Evolutionary conservation across 2,113 vertebrate genomes (phyloP).

Genomic region (Rhabdornis inornatus): DNA sequence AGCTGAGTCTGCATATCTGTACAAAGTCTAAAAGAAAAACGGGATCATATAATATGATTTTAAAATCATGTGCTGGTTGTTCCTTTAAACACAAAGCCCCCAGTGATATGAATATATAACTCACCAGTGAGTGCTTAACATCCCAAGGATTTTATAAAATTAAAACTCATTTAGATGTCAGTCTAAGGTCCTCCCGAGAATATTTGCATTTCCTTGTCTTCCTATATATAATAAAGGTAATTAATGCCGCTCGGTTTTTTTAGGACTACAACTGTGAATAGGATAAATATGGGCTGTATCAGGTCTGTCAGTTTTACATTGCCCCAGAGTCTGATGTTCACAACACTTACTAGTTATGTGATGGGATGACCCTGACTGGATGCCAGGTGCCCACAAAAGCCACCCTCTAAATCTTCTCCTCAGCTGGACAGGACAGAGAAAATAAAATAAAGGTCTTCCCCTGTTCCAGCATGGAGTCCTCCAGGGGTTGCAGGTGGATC

Average conservation of each 20-base stretch:
- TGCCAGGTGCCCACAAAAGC: neutral
- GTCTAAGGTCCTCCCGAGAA: conserved; percentile 8
- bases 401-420: neutral
- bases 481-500: neutral
- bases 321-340: neutral
- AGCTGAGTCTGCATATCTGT: neutral
- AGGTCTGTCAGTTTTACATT: neutral
- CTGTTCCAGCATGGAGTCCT: neutral
- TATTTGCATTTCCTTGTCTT: conserved; percentile 7
- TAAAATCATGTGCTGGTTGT: neutral
- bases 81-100: neutral
- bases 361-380: neutral
- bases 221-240: conserved; percentile 44
- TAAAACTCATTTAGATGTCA: neutral
- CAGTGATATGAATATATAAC: neutral
- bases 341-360: neutral
- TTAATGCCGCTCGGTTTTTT: neutral
- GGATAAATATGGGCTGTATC: neutral
- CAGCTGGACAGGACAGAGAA: neutral
- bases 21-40: neutral
- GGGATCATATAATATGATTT: neutral
- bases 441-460: neutral
- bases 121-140: neutral
- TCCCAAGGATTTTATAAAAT: neutral
- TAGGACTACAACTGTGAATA: neutral